Percentiles rank a stretch among this genome's conserved stretches.
Evolutionary conservation across 2,113 vertebrate genomes (phyloP).

Genomic region (Atractosteus spatula): DNA sequence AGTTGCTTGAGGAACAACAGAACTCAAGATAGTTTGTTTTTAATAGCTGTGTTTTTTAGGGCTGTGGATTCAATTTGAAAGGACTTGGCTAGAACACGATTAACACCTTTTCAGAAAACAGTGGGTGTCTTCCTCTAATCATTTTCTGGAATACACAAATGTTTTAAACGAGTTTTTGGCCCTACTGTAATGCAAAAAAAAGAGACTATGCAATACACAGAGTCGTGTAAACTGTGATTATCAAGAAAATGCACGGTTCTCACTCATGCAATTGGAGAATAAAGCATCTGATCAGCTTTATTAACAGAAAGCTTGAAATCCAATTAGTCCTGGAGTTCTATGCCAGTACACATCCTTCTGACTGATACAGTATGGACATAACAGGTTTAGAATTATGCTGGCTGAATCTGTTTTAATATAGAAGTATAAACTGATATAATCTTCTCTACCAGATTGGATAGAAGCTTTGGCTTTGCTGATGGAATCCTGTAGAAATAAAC

Average conservation of each 20-base stretch:
- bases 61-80: slow-evolving; percentile 8
- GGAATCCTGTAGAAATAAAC: slow-evolving; percentile 24
- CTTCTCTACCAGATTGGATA: slow-evolving; percentile 26
- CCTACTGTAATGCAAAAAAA: slow-evolving; percentile 22
- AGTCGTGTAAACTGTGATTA: slow-evolving; percentile 29
- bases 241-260: slow-evolving; percentile 5
- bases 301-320: slow-evolving; percentile 27
- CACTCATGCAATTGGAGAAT: slow-evolving; percentile 16
- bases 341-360: slow-evolving; percentile 23
- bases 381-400: slow-evolving; percentile 26
- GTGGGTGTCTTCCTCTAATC: slow-evolving; percentile 28
- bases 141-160: slow-evolving; percentile 15
- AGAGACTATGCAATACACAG: slow-evolving; percentile 34
- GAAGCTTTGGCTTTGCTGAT: slow-evolving; percentile 31
- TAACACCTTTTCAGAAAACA: slow-evolving; percentile 27
- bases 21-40: too few species aligned
- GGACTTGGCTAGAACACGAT: slow-evolving; percentile 8
- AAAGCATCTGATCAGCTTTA: slow-evolving; percentile 12
- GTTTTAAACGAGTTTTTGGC: slow-evolving; percentile 9
- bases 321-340: slow-evolving; percentile 16
- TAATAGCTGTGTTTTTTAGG: too few species aligned
- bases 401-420: slow-evolving; percentile 32
- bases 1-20: too few species aligned
- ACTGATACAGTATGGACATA: slow-evolving; percentile 5
- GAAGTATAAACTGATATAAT: slow-evolving; percentile 34